Evolutionary conservation across 2,113 vertebrate species (phyloP).

Genomic region (Daubentonia madagascariensis): DNA sequence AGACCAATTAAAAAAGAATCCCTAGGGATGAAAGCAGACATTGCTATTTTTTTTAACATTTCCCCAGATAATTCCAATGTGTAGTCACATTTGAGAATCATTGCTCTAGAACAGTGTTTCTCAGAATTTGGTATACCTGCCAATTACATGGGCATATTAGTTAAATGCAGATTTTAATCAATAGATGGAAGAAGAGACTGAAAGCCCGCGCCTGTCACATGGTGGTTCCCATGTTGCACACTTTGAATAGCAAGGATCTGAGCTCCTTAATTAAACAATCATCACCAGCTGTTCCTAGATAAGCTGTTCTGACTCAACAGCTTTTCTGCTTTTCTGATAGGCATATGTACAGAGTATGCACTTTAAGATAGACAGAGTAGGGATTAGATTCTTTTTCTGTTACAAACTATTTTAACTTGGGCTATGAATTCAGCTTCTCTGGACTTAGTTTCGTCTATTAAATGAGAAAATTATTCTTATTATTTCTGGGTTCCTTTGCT

Average conservation of each 20-base stretch:
- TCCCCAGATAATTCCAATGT: background rate
- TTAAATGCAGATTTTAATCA: background rate
- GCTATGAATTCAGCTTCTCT: background rate
- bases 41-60: background rate
- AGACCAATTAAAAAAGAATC: background rate
- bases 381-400: background rate
- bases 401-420: background rate
- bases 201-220: background rate
- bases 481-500: background rate
- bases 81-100: background rate
- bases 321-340: background rate
- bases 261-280: background rate
- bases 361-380: background rate
- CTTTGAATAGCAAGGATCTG: background rate
- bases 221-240: accelerated
- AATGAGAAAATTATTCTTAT: background rate
- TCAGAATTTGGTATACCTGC: background rate
- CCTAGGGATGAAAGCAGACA: background rate
- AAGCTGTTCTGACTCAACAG: background rate
- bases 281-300: background rate
- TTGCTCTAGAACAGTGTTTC: background rate
- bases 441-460: background rate
- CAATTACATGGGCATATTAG: background rate
- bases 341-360: background rate
- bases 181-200: background rate